Conservation (phyloP, 2,797 vertebrate species). For the Crenuchus spilurus region DNA sequence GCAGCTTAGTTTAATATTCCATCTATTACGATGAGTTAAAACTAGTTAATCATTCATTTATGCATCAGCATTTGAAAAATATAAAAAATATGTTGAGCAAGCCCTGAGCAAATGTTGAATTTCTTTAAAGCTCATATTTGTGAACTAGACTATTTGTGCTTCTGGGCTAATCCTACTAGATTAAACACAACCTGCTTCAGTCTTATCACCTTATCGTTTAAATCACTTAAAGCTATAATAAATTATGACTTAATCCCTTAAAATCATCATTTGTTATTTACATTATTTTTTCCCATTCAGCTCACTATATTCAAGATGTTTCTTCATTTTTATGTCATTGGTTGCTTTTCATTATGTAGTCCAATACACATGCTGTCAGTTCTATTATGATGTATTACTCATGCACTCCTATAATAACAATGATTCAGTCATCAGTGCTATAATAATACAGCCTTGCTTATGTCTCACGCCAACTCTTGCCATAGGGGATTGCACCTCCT, state of each 20-base stretch:
- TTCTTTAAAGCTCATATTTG: constrained; percentile 7
- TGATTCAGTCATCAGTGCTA: not conserved
- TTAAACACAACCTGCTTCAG: not conserved
- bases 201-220: not conserved
- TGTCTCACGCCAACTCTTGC: not conserved
- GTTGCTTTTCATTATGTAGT: not conserved
- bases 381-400: not conserved
- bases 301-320: no score
- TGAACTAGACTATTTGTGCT: not conserved
- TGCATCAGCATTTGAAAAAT: not conserved
- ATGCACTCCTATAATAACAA: no score
- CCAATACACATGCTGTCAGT: not conserved
- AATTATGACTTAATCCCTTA: not conserved
- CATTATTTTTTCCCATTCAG: no score
- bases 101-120: constrained; percentile 2
- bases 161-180: not conserved
- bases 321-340: not conserved
- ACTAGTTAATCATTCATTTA: not conserved
- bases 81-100: not conserved
- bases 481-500: not conserved
- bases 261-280: not conserved
- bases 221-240: not conserved
- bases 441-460: not conserved
- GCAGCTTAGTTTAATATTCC: not conserved
- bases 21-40: not conserved